Conservation (phyloP, 1,140 invertebrate genomes). For the Arctopsyche grandis region DNA sequence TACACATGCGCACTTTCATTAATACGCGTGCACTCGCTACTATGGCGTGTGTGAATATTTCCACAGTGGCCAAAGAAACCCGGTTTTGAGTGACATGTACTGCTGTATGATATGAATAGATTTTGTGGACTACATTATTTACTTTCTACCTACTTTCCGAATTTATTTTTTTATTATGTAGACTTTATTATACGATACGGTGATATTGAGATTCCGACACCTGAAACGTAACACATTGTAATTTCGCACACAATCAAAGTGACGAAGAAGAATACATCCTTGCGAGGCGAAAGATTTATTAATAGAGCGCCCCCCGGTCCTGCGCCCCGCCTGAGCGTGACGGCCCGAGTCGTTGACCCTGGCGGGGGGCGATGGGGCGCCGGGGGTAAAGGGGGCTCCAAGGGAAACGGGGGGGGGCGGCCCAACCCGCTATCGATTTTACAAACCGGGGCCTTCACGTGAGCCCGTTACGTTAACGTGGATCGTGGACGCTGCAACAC, state of each 20-base stretch:
- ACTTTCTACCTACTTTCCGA: too few relatives aligned
- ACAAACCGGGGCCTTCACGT: conserved; percentile 36
- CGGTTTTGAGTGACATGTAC: too few relatives aligned
- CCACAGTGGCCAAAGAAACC: too few relatives aligned
- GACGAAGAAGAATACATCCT: background rate
- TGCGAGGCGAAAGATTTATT: background rate
- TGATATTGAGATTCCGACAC: too few relatives aligned
- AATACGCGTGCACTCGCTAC: too few relatives aligned
- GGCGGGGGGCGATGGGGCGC: background rate
- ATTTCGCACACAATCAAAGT: background rate
- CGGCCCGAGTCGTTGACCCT: conserved; percentile 32
- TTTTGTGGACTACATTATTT: too few relatives aligned
- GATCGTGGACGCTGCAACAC: conserved; percentile 25
- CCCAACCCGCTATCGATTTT: conserved; percentile 40
- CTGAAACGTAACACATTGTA: background rate
- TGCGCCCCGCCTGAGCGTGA: conserved; percentile 3
- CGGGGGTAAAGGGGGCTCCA: conserved; percentile 11
- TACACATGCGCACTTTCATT: too few relatives aligned
- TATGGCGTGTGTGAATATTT: too few relatives aligned
- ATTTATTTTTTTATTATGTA: too few relatives aligned
- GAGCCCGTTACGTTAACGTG: conserved; percentile 37
- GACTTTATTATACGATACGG: too few relatives aligned
- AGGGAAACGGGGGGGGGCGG: background rate
- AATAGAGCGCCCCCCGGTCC: background rate
- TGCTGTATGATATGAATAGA: too few relatives aligned